Conservation (phyloP, 2,888 invertebrate genomes). For the Lydus trimaculatus region DNA sequence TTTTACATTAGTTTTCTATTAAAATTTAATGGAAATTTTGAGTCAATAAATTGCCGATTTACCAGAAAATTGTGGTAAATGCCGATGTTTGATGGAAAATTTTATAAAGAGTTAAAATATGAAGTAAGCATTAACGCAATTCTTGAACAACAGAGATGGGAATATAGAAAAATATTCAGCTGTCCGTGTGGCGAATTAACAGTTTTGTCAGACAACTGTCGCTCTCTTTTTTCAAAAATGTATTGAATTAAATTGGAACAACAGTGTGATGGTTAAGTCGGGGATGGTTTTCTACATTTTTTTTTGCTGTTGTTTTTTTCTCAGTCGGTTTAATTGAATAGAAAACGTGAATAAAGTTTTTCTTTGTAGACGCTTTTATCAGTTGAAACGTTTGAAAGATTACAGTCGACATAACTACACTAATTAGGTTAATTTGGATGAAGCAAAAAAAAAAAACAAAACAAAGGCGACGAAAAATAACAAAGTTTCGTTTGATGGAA, state of each 20-base stretch:
- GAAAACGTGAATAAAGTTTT: neutral
- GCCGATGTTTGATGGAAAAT: no score
- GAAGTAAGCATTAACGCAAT: no score
- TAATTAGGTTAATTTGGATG: neutral
- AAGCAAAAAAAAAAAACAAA: neutral
- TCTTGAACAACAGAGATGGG: neutral
- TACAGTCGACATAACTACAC: neutral
- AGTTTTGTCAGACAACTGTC: neutral
- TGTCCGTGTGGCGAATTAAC: neutral
- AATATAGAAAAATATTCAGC: neutral
- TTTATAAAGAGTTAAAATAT: no score
- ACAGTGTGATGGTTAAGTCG: neutral
- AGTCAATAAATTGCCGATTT: no score
- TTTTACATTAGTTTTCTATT: no score
- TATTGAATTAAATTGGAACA: neutral
- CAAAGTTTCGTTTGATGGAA: no score
- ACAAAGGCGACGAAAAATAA: no score
- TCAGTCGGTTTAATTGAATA: neutral
- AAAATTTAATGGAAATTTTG: no score
- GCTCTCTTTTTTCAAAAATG: neutral
- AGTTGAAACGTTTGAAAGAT: neutral
- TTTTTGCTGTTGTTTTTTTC: no score
- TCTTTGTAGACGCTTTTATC: neutral
- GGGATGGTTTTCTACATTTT: neutral
- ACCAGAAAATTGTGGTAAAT: no score